Evolutionary conservation across 1,140 invertebrate genomes (phyloP).

Genomic region (Drosophila guanche): DNA sequence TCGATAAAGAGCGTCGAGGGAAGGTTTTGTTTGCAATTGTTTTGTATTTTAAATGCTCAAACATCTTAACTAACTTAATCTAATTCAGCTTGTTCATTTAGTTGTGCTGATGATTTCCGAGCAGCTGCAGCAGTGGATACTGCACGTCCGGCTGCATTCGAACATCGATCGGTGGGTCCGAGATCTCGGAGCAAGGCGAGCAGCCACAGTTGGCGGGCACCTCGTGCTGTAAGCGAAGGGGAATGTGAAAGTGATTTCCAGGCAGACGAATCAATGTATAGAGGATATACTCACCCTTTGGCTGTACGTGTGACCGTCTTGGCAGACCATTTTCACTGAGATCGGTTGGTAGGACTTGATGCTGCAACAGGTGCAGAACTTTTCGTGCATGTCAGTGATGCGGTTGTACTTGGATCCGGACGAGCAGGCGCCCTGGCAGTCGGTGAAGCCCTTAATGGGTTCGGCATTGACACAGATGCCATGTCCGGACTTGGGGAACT

Average conservation of each 20-base stretch:
- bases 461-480: conserved; percentile 87
- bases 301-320: conserved; percentile 62
- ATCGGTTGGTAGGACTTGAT: conserved; percentile 71
- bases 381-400: conserved; percentile 68
- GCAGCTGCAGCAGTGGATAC: conserved; percentile 47
- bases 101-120: conserved; percentile 22
- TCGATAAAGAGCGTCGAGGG: too few relatives aligned
- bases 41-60: conserved; percentile 8
- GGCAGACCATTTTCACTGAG: conserved; percentile 72
- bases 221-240: conserved; percentile 54
- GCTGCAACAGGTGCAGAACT: conserved; percentile 78
- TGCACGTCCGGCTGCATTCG: conserved; percentile 44
- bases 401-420: conserved; percentile 87
- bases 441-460: conserved; percentile 85
- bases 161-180: conserved; percentile 51
- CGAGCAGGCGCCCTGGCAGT: conserved; percentile 88
- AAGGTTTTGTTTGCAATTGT: background rate
- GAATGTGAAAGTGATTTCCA: background rate
- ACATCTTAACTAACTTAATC: conserved; percentile 5
- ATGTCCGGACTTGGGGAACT: conserved; percentile 81
- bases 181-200: conserved; percentile 57
- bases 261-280: background rate
- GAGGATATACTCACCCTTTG: conserved; percentile 50
- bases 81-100: background rate
- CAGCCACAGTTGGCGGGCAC: conserved; percentile 69